These are phyloP conservation scores for Gavialis gangeticus DNA, from an alignment of 2,113 vertebrate species.

Conservation along the genomic window DNA sequence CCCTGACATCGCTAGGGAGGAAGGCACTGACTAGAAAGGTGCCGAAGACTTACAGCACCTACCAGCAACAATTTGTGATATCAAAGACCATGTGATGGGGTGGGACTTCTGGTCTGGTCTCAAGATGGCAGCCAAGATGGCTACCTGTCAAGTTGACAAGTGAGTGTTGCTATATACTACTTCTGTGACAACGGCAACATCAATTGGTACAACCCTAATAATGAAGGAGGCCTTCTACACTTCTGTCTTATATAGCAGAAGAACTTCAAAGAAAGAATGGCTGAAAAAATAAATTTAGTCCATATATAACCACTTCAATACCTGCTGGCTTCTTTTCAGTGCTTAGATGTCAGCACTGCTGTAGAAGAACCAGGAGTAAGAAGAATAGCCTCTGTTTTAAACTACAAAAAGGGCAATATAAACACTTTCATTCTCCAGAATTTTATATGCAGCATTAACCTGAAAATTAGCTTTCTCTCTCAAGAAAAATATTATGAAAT, in stretches of 20 bases:
- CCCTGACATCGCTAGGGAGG: too few relatives aligned
- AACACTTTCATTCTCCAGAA: not conserved
- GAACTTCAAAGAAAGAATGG: not conserved
- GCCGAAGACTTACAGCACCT: too few relatives aligned
- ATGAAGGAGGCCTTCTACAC: not conserved
- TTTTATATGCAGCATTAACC: not conserved
- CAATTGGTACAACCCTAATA: not conserved
- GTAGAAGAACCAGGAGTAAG: not conserved
- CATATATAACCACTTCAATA: not conserved
- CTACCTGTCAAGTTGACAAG: too few relatives aligned
- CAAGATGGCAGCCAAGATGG: not conserved
- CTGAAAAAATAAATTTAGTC: not conserved
- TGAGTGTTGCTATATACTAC: too few relatives aligned
- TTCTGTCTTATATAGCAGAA: not conserved
- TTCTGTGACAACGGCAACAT: not conserved
- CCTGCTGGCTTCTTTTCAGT: not conserved
- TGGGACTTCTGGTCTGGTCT: not conserved
- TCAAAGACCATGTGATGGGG: not conserved
- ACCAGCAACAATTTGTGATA: not conserved
- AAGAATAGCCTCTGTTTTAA: not conserved
- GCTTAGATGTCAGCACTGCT: not conserved
- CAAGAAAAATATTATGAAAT: not conserved
- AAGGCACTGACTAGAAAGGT: too few relatives aligned
- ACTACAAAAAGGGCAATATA: not conserved
- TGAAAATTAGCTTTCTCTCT: not conserved